Evolutionary conservation across 2,797 vertebrate species (phyloP).

Genomic region (Falco rusticolus): DNA sequence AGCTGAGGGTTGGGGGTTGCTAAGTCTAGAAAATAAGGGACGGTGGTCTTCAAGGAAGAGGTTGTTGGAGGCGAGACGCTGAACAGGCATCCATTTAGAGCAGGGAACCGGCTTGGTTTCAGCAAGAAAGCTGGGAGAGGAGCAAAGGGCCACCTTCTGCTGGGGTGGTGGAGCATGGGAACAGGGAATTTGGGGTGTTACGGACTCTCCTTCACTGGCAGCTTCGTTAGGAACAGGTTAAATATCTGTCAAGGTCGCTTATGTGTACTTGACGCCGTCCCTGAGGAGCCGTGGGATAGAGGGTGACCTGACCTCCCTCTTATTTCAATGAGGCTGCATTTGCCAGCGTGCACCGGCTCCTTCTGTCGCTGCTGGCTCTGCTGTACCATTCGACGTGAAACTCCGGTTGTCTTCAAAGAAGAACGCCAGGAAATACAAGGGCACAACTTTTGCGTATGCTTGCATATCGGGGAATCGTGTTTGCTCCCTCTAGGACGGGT

Average conservation of each 20-base stretch:
- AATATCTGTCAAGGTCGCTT: background rate
- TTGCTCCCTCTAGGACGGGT: background rate
- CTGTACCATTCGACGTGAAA: background rate
- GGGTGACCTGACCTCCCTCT: background rate
- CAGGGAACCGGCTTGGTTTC: background rate
- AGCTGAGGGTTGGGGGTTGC: background rate
- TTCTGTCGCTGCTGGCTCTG: background rate
- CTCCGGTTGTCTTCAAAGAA: background rate
- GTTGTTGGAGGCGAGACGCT: background rate
- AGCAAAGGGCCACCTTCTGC: background rate
- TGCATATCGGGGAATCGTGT: fast-evolving
- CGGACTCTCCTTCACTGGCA: fast-evolving
- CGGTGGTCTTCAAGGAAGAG: background rate
- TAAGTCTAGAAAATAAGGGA: background rate
- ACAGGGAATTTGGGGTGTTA: background rate
- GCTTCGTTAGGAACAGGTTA: background rate
- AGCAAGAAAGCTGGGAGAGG: background rate
- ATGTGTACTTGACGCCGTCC: fast-evolving
- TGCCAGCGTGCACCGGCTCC: fast-evolving
- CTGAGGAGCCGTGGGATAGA: background rate
- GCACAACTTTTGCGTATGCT: background rate
- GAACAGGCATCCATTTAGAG: background rate
- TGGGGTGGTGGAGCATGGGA: background rate
- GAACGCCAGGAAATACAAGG: fast-evolving
- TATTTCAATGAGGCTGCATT: background rate